Evolutionary conservation across 1,140 invertebrate genomes (phyloP), one percentile per base, ranked within the genome.

Genomic region (Megathymus violae): DNA sequence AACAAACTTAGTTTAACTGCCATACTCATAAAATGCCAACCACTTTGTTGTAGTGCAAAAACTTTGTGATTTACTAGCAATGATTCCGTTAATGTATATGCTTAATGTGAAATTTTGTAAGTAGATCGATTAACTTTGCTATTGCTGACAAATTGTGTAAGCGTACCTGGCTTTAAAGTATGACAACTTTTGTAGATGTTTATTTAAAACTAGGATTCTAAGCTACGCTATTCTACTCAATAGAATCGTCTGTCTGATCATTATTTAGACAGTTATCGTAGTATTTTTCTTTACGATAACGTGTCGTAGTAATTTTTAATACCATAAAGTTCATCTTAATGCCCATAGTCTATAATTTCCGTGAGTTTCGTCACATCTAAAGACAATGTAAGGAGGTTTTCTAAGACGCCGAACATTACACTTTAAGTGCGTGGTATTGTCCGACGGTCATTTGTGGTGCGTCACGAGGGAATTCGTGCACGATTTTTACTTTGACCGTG

Each of bases 71-170:
- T 77, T 71, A 56, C 70, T 63, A 67, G 67, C 79, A 83, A 84
- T 86, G 56, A 79, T 80, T 84, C 83, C 75, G 66, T 70, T 81
- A 60, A n/a, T n/a, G n/a, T n/a, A 74, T 81, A 77, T 73, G 64
- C 67, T 78, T 79, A 71, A 74, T 75, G 59, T 78, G 62, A 76
- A 61, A 79, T 82, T 76, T 80, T 65, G 82, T 76, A 87, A 82
- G 66, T 64, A 56, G 72, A 38, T 68, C 74, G 76, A 80, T 84
- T 84, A 85, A 87, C 83, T 82, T 80, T 76, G 80, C 78, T 74
- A 77, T 72, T 78, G 71, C 71, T 67, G 51, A 66, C 71, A 69
- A 77, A 80, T 22, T 22, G 5, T 22, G 19, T 22, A 22, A 22
- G 5, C 19, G 19, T 22, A n/a, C n/a, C 5, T 22, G 19, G 2